Conservation (phyloP, 1,140 invertebrate genomes). For the Drosophila kanapiae region DNA sequence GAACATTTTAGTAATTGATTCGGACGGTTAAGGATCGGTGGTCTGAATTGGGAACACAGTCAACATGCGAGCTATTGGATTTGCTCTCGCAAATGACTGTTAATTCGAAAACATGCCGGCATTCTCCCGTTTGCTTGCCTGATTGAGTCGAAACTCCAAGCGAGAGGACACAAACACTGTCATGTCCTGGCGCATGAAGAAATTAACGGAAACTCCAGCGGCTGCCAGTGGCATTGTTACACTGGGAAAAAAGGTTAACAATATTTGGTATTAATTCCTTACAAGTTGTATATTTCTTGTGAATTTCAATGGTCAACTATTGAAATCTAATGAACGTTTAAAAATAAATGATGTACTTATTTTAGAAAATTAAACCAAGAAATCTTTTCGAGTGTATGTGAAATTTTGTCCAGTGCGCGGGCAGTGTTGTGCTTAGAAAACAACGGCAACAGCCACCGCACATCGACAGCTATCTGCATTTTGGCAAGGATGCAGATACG, state of each 20-base stretch:
- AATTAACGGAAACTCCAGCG: conserved; percentile 67
- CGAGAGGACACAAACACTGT: conserved; percentile 33
- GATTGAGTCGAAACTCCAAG: conserved; percentile 53
- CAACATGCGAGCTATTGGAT: conserved; percentile 20
- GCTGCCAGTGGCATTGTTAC: background rate
- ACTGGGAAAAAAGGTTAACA: background rate
- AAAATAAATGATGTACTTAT: too few relatives aligned
- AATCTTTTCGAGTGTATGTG: too few relatives aligned
- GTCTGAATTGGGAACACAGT: conserved; percentile 20
- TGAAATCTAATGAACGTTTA: too few relatives aligned
- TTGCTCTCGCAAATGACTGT: conserved; percentile 38
- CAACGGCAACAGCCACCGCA: conserved; percentile 13
- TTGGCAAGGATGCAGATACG: conserved; percentile 19
- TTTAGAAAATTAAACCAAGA: too few relatives aligned
- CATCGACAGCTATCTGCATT: conserved; percentile 24
- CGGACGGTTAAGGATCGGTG: conserved; percentile 21
- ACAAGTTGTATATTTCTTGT: too few relatives aligned
- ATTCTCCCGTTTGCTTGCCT: conserved; percentile 36
- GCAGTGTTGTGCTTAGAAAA: conserved; percentile 14
- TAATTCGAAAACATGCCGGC: conserved; percentile 39
- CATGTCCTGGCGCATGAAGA: conserved; percentile 57
- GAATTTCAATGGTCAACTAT: too few relatives aligned
- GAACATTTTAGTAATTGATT: conserved; percentile 30
- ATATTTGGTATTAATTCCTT: background rate
- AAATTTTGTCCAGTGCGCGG: conserved; percentile 3